Evolutionary conservation across 2,888 invertebrate genomes (phyloP), one percentile per base, ranked within the genome.

Genomic region (Micropterix aruncella): DNA sequence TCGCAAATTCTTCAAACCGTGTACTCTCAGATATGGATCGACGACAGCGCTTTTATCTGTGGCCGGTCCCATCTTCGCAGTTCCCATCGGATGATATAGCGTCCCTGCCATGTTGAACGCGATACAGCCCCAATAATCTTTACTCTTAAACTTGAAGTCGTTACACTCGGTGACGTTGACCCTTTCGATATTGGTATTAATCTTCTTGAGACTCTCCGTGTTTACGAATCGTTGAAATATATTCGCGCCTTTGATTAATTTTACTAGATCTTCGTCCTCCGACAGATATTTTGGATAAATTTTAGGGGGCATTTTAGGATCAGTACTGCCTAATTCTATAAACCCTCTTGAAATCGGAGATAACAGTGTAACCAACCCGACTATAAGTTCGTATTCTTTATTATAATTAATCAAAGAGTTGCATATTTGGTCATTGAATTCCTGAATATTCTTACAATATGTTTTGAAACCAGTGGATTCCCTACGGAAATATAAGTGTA

Each of bases 121-220:
- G 61, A 69, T 66, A 48, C 69, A 70, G 49, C 67, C 60, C 68
- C 67, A 69, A 51, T 66, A 68, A 2, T 58, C 55, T 41, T 63
- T 58, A 53, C 62, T 63, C 17, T 44, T 48, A 47, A 68, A 63
- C 43, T 58, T 57, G 18, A 55, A 53, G 2, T 47, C 53, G 54
- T 69, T 63, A 50, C 69, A 69, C 44, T 58, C 62, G 48, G 56
- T 52, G 44, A 53, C 65, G 37, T 60, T 19, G 43, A 69, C 61
- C 43, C 68, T 59, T 50, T 59, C 56, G 5, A 68, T 38, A 55
- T 61, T 58, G n/a, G 60, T 65, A 5, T 63, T 59, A 16, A 58
- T 55, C 0, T 50, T 41, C 47, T 58, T 62, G 37, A 69, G 61
- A 3, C 61, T 57, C 2, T 60, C 56, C 4, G 67, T 68, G 0